A percentile compares a stretch with the other conserved stretches of the same genome.
Conservation (phyloP, 2,113 vertebrate genomes). For the Mixornis gularis region DNA sequence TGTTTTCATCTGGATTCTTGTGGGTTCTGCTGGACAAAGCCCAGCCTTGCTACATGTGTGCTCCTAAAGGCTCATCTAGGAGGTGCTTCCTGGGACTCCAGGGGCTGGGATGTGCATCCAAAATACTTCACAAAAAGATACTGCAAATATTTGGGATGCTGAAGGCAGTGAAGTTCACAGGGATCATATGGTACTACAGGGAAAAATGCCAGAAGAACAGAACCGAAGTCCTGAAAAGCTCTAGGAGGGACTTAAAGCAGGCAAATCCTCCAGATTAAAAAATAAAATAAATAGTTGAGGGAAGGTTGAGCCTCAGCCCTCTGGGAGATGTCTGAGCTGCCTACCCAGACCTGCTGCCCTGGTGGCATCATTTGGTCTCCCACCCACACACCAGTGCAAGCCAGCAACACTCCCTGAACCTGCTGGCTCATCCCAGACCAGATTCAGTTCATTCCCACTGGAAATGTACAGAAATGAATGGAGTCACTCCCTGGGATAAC, state of each 20-base stretch:
- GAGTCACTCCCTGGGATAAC: neutral
- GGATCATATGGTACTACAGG: neutral
- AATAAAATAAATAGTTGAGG: neutral
- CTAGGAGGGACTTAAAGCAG: neutral
- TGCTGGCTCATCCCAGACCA: neutral
- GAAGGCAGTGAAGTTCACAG: constrained; percentile 14
- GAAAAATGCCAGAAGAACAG: neutral
- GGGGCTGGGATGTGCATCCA: neutral
- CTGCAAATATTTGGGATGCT: constrained; percentile 39
- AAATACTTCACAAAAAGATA: constrained; percentile 36
- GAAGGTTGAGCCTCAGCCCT: neutral
- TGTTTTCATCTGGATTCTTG: constrained; percentile 24
- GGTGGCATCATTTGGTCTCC: neutral
- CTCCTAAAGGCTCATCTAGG: neutral
- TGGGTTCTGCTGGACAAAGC: neutral
- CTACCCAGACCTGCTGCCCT: neutral
- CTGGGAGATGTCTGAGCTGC: neutral
- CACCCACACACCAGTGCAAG: neutral
- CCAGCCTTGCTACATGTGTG: neutral
- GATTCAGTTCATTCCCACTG: neutral
- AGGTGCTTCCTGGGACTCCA: constrained; percentile 32
- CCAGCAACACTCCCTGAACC: neutral
- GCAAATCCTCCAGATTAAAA: neutral
- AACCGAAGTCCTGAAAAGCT: neutral
- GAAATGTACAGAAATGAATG: neutral